Conservation (phyloP, 2,113 vertebrate genomes). For the Tragelaphus scriptus region DNA sequence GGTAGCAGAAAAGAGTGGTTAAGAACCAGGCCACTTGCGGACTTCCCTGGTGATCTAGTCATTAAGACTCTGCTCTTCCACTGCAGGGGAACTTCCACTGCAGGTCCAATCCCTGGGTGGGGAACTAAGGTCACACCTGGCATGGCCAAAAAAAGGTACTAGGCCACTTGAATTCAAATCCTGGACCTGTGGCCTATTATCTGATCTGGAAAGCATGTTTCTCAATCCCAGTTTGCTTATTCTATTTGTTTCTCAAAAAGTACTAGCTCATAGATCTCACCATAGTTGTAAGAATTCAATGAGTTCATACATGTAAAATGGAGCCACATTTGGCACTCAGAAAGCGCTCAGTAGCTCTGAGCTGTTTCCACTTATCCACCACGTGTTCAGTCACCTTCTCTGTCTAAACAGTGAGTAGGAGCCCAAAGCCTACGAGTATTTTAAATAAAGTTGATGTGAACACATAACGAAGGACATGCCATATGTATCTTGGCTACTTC, state of each 20-base stretch:
- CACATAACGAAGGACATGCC: slow-evolving; percentile 1
- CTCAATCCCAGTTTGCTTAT: background rate
- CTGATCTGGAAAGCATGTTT: background rate
- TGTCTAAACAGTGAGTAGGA: slow-evolving; percentile 20
- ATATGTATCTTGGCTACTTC: slow-evolving; percentile 23
- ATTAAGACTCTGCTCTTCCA: background rate
- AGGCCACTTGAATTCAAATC: background rate
- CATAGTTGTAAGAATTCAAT: background rate
- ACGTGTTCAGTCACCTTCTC: slow-evolving; percentile 14
- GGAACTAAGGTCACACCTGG: background rate
- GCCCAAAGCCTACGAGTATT: background rate
- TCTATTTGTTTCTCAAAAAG: background rate
- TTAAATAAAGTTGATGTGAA: slow-evolving; percentile 38
- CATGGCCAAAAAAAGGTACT: background rate
- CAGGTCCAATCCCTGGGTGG: background rate
- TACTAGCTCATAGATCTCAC: background rate
- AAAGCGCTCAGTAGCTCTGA: background rate
- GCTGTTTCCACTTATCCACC: background rate
- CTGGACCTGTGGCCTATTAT: background rate
- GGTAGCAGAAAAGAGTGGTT: too few species aligned
- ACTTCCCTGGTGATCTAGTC: background rate
- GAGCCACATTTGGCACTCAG: background rate
- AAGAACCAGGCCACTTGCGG: background rate
- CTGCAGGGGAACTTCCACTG: background rate
- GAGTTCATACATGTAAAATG: background rate